Evolutionary conservation across 2,888 invertebrate species (phyloP).

Genomic region (Tromatobia lineatoria): DNA sequence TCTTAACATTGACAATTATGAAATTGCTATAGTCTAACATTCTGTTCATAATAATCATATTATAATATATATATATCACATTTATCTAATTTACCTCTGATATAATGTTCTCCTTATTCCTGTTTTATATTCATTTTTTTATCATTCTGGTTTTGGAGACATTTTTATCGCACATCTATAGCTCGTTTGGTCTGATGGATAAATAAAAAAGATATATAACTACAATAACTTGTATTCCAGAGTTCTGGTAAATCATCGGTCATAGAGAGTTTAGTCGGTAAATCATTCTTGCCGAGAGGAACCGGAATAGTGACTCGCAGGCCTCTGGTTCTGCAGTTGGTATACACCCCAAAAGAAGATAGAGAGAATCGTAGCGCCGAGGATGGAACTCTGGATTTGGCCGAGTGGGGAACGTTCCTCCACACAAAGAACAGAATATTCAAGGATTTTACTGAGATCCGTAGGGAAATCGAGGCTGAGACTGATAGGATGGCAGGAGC

Average conservation of each 20-base stretch:
- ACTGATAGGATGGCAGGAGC: constrained; percentile 97
- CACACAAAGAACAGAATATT: constrained; percentile 96
- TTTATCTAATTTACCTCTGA: too few species aligned
- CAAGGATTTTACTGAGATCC: constrained; percentile 96
- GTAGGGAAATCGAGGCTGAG: constrained; percentile 96
- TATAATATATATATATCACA: too few species aligned
- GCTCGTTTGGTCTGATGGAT: too few species aligned
- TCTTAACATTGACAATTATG: too few species aligned
- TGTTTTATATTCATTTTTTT: too few species aligned
- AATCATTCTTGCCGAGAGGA: constrained; percentile 98
- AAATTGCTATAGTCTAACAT: too few species aligned
- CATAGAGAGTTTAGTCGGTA: constrained; percentile 98
- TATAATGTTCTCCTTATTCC: too few species aligned
- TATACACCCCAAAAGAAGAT: constrained; percentile 96
- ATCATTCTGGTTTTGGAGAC: too few species aligned
- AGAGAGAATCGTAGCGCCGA: constrained; percentile 94
- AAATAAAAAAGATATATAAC: too few species aligned
- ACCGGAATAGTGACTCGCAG: constrained; percentile 98
- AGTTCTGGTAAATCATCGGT: constrained; percentile 99
- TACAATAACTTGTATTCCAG: constrained; percentile 86
- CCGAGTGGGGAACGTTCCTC: constrained; percentile 98
- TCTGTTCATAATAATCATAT: too few species aligned
- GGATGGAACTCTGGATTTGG: constrained; percentile 94
- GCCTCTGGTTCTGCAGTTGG: constrained; percentile 96
- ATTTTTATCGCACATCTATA: too few species aligned